These are phyloP conservation scores for Cyclargus thomasi DNA, from an alignment of 1,140 invertebrate genomes.

Conservation along the genomic window DNA sequence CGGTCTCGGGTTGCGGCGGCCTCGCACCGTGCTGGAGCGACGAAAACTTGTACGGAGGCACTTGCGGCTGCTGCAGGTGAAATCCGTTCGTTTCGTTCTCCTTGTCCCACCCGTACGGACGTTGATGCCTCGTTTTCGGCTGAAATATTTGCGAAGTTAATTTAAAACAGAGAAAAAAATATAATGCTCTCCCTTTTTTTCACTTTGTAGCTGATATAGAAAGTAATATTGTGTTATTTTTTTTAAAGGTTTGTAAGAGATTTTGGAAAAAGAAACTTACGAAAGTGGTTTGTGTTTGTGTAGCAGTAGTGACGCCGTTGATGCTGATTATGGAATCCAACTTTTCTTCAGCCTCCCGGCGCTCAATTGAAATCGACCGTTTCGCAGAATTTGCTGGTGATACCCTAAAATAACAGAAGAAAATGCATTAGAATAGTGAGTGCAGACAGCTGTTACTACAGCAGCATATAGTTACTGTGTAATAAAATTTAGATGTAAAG, in stretches of 20 bases:
- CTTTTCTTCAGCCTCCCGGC: conserved; percentile 55
- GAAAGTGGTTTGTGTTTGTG: conserved; percentile 83
- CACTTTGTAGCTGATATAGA: no score
- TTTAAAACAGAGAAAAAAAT: background rate
- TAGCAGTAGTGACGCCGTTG: conserved; percentile 72
- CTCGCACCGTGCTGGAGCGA: conserved; percentile 78
- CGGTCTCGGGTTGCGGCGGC: conserved; percentile 52
- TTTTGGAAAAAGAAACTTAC: conserved; percentile 71
- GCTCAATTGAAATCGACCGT: conserved; percentile 60
- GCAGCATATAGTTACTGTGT: no score
- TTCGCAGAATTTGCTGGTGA: conserved; percentile 80
- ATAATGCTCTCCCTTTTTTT: no score
- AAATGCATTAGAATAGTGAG: background rate
- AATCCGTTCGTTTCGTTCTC: conserved; percentile 67
- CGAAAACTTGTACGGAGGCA: conserved; percentile 79
- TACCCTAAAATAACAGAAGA: conserved; percentile 71
- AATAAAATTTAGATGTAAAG: no score
- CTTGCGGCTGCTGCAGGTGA: conserved; percentile 73
- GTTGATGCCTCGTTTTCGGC: conserved; percentile 84
- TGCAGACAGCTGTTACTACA: no score
- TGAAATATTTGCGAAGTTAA: conserved; percentile 50
- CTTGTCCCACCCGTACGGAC: conserved; percentile 84
- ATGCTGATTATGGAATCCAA: conserved; percentile 65
- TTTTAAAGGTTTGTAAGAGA: background rate
- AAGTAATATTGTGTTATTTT: background rate